Evolutionary conservation across 2,113 vertebrate species (phyloP).

Genomic region (Gorilla gorilla): DNA sequence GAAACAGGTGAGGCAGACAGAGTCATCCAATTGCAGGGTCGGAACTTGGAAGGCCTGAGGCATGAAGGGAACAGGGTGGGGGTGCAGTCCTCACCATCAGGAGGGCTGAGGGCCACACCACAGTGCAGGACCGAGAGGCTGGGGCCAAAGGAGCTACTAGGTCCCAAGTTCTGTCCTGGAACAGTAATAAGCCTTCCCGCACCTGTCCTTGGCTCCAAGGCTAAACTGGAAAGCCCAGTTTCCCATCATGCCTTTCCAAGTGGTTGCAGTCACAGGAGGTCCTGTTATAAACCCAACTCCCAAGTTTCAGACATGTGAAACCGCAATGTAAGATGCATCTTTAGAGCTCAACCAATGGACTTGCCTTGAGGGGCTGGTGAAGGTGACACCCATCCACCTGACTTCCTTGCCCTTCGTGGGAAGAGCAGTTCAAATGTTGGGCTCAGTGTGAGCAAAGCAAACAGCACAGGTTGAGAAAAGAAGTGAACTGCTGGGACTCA

Average conservation of each 20-base stretch:
- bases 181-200: background rate
- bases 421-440: background rate
- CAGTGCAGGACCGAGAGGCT: background rate
- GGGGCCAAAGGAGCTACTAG: background rate
- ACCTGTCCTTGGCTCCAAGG: background rate
- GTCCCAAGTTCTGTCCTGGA: background rate
- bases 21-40: background rate
- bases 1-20: background rate
- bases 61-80: background rate
- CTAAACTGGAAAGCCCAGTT: background rate
- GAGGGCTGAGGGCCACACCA: background rate
- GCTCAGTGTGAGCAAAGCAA: background rate
- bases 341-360: background rate
- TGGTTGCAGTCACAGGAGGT: background rate
- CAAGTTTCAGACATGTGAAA: background rate
- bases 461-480: background rate
- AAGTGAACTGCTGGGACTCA: background rate
- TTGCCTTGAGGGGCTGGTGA: background rate
- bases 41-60: background rate
- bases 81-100: background rate
- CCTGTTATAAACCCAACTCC: background rate
- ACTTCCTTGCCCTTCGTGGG: background rate
- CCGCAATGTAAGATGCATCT: background rate
- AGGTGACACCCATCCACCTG: background rate
- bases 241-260: background rate